A percentile compares a stretch with the other conserved stretches of the same genome.
phyloP scores from a whole-genome alignment of 92 coral and sea anemone genomes.

The Paramuricea clavata region DNA sequence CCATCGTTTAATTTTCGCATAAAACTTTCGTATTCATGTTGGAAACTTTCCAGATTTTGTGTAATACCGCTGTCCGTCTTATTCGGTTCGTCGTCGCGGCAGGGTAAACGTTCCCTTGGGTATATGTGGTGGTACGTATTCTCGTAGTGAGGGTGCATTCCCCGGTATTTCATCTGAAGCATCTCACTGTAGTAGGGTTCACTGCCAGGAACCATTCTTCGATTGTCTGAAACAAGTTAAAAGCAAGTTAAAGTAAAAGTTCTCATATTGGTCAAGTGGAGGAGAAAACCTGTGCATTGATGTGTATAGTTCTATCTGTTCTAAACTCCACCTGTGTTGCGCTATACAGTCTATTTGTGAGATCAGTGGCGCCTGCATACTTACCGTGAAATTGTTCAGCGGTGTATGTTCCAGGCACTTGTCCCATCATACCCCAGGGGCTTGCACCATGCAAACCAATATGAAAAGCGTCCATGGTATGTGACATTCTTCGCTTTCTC shows the following conservation, averaged over 20 bases:
- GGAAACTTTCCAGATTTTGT: slow-evolving; percentile 23
- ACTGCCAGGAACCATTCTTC: neutral
- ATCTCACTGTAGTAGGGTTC: slow-evolving; percentile 6
- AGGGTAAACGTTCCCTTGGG: neutral
- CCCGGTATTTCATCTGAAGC: slow-evolving; percentile 33
- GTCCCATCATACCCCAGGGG: slow-evolving; percentile 49
- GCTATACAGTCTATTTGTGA: neutral
- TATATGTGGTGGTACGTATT: neutral
- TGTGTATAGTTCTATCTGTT: too few relatives aligned
- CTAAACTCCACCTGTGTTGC: too few relatives aligned
- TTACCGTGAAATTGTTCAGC: slow-evolving; percentile 17
- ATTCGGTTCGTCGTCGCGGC: neutral
- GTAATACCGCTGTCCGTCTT: slow-evolving; percentile 17
- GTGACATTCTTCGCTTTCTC: slow-evolving; percentile 27
- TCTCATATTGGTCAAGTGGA: too few relatives aligned
- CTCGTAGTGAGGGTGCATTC: slow-evolving; percentile 17
- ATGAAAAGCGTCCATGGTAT: neutral
- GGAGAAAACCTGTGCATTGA: too few relatives aligned
- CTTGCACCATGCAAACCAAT: neutral
- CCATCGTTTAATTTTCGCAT: slow-evolving; percentile 24
- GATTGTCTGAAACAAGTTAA: slow-evolving; percentile 19
- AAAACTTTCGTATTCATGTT: slow-evolving; percentile 43
- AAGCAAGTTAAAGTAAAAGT: neutral
- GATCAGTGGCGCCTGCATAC: neutral
- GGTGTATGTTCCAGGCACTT: slow-evolving; percentile 9